Evolutionary conservation across 2,888 invertebrate genomes (phyloP), one percentile per base, ranked within the genome.

Genomic region (Acanthopleura granulata): DNA sequence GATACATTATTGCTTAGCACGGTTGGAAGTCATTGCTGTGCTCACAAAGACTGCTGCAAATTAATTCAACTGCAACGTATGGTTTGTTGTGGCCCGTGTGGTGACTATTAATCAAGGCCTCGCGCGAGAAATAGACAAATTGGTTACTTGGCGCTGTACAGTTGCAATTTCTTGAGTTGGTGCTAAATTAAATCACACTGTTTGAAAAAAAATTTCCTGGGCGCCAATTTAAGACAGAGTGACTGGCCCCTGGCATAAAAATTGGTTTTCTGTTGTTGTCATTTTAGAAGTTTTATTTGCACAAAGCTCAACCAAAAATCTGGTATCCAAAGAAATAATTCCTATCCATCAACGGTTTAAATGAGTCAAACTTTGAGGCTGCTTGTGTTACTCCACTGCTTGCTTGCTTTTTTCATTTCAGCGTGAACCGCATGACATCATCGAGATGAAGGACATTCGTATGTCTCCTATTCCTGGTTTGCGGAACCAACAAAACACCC

Each of bases 361-460:
- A 40, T 57, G 57, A n/a, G 57, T n/a, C 3, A 57, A 57, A 57
- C 22, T 57, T 18, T 22, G 12, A 57, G 3, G 3, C 22, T 18
- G 57, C 12, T 57, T 51, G 18, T 51, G 14, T 15, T 51, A 14
- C n/a, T 57, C 22, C 3, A 57, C 6, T 4, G 57, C 12, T 57
- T 57, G 22, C 12, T 4, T 66, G 3, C 6, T 57, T 12, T 57
- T 57, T 57, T 27, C 25, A 22, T 66, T 66, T 22, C 66, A 66
- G 66, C 66, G 66, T 27, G 66, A 66, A 71, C 71, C 71, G 9
- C 71, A 71, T 49, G 71, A 71, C 49, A 79, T 78, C 89, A 96
- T 97, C 85, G 97, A 97, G 87, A 93, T 97, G 74, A 95, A 97
- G 88, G 97, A 97, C 88, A 93, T 95, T 62, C 92, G 95, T 83